phyloP scores from a whole-genome alignment of 1,140 invertebrate species.

The Phymorhynchus buccinoides region DNA sequence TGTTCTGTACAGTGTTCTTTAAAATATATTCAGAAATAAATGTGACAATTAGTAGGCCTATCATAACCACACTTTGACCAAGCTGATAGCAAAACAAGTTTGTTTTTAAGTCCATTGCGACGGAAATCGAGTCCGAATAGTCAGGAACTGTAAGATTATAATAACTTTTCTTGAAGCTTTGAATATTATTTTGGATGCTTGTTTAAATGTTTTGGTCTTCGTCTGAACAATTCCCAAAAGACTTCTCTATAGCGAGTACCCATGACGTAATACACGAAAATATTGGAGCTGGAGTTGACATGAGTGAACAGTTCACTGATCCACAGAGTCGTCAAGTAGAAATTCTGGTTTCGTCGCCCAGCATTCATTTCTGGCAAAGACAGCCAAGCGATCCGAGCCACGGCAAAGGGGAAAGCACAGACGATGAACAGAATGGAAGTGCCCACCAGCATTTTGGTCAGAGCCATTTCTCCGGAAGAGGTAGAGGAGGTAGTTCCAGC shows the following conservation, averaged over 20 bases:
- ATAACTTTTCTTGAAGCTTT: too few relatives aligned
- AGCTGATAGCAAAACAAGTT: too few relatives aligned
- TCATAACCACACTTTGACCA: too few relatives aligned
- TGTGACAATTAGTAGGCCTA: too few relatives aligned
- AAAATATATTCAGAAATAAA: too few relatives aligned
- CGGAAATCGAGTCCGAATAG: too few relatives aligned
- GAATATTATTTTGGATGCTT: too few relatives aligned
- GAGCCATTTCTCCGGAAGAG: not conserved
- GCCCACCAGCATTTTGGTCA: constrained; percentile 4
- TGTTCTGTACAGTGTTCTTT: too few relatives aligned
- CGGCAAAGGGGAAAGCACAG: not conserved
- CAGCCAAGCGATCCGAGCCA: not conserved
- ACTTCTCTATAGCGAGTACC: not conserved
- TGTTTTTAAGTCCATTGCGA: too few relatives aligned
- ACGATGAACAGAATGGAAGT: constrained; percentile 3
- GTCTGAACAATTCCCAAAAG: not conserved
- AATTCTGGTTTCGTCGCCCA: not conserved
- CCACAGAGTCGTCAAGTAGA: not conserved
- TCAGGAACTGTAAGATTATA: too few relatives aligned
- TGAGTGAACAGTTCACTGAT: not conserved
- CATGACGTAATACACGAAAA: constrained; percentile 4
- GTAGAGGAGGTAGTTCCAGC: not conserved
- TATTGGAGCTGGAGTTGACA: not conserved
- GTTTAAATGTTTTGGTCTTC: too few relatives aligned
- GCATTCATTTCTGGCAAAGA: not conserved